Evolutionary conservation across 2,113 vertebrate species (phyloP).

Genomic region (Ornithorhynchus anatinus): DNA sequence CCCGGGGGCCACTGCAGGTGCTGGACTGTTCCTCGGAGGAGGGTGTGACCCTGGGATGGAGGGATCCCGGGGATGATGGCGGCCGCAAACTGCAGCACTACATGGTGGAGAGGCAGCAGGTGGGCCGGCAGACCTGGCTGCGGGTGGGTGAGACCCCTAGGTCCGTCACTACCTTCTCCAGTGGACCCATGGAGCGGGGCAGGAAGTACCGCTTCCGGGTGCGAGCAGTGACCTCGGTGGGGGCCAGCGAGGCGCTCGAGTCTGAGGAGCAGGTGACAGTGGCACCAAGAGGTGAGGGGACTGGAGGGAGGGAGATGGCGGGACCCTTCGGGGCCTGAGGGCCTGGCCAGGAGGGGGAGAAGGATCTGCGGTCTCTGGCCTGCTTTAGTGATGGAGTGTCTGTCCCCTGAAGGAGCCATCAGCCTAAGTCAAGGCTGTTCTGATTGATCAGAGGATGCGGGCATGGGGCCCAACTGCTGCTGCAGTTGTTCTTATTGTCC

Average conservation of each 20-base stretch:
- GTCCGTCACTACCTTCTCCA: slow-evolving; percentile 73
- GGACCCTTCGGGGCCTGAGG: too few species aligned
- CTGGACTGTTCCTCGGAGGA: slow-evolving; percentile 62
- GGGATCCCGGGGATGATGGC: slow-evolving; percentile 77
- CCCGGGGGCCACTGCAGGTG: slow-evolving; percentile 80
- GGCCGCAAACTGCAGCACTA: slow-evolving; percentile 78
- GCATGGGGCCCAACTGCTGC: too few species aligned
- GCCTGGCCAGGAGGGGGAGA: too few species aligned
- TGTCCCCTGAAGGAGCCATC: too few species aligned
- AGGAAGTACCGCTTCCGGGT: slow-evolving; percentile 83
- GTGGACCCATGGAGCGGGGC: slow-evolving; percentile 73
- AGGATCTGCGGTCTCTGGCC: too few species aligned
- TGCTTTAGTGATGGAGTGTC: too few species aligned
- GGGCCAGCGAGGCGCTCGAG: slow-evolving; percentile 74
- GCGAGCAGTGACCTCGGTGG: slow-evolving; percentile 78
- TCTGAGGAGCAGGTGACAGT: slow-evolving; percentile 80
- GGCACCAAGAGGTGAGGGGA: slow-evolving; percentile 75
- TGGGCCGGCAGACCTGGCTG: slow-evolving; percentile 74
- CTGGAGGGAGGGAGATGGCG: too few species aligned
- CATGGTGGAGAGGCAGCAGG: slow-evolving; percentile 75
- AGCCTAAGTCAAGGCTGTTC: too few species aligned
- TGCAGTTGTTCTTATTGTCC: too few species aligned
- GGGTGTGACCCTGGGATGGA: slow-evolving; percentile 78
- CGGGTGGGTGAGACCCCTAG: slow-evolving; percentile 72
- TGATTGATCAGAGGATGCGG: too few species aligned